Base-by-base conservation (phyloP, 2,888 invertebrate species). In the Chymomyza fuscimana region DNA sequence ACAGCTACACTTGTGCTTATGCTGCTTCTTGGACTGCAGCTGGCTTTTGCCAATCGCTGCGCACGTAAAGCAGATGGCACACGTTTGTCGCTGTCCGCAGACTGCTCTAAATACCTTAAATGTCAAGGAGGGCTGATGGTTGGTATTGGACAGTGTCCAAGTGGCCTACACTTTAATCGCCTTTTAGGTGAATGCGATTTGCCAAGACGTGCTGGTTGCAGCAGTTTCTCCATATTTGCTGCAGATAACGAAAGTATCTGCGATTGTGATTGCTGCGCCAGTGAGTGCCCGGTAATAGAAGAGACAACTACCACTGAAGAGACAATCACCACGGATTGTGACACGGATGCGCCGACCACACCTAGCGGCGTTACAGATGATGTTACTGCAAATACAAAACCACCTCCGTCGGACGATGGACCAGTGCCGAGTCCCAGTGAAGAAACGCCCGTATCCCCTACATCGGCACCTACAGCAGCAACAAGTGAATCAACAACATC, bases 101-200 rank as follows among this genome's bases (percentile, higher is more conserved):
- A 90, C 51, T 90, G 90, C n/a, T 59, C 63, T 5, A 77, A 84
- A 22, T 89, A 80, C 61, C 77, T 85, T 7, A 65, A 87, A 4
- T 90, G 90, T 59, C 65, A 74, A 9, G 72, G 79, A n/a, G 78
- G 80, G 0, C 59, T 72, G 40, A 76, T 76, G 4, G 77, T 72
- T 40, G 69, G 15, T 5, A 76, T 82, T 16, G 74, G 83, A 4
- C 67, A 68, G 51, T 89, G 89, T 50, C 87, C 88, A 7, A 74
- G 74, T 5, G 85, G 81, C 0, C 74, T 87, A 2, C 76, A 83
- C 36, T 89, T 89, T 29, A 89, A 89, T 73, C 64, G 66, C 2
- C 29, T 69, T 19, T 61, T 84, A 5, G 73, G 81, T 4, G 85
- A 85, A 62, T 89, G 89, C 56, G 89, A 89, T 59, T 85, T 81